Evolutionary conservation across 1,140 invertebrate genomes (phyloP), one percentile per base, ranked within the genome.

Genomic region (Papilio polyxenes): DNA sequence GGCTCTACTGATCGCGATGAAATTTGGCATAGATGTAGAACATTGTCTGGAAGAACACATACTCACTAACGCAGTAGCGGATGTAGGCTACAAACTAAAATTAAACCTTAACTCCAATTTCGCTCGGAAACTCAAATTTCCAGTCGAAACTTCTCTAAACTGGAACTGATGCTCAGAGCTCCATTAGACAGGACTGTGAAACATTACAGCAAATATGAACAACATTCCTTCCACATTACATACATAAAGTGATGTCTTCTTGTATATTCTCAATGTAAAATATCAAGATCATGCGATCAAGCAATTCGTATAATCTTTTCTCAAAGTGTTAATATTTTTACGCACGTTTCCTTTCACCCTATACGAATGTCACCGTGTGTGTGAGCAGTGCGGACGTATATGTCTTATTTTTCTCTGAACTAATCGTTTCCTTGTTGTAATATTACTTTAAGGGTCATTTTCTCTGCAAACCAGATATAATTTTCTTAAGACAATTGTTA

Each of bases 331-430:
- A 88, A 88, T 86, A 88, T 85, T 82, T 85, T 81, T 82, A 81
- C 75, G 75, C 84, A 86, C 74, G 72, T 78, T 88, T 91, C 91
- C 89, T 90, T 91, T 92, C 90, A 90, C 91, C 87, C 88, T 81
- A 81, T 83, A 82, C 82, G 82, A 86, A 88, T 85, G 84, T 87
- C 82, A 84, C 11, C 72, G 77, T 78, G 77, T n/a, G 84, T 86
- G 77, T 23, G 86, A 88, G 65, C 20, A 77, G 75, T 75, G 83
- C 20, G 40, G 44, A 31, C n/a, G 65, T 81, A 83, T 82, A 82
- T 75, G 9, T 81, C 62, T 40, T 78, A 72, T 83, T 84, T 82
- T 65, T 74, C 74, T 69, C 56, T 59, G 80, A 56, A 83, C 69
- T 72, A 31, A 72, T 74, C 77, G 51, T 65, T 77, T 53, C 74